Conservation (phyloP, 1,140 invertebrate species). For the Periplaneta americana region DNA sequence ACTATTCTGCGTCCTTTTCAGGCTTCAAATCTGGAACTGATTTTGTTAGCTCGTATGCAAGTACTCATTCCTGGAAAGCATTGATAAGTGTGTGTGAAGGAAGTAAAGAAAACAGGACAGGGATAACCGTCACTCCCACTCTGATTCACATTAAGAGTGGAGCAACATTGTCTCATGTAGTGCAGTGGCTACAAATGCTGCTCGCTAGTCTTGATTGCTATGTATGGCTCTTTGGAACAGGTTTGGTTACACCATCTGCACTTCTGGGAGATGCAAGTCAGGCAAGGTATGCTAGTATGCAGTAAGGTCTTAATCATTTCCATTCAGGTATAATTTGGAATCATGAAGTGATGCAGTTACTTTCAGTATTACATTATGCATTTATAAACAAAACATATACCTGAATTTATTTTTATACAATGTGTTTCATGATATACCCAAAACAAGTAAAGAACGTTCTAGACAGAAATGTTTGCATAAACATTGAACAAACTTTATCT, state of each 20-base stretch:
- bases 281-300: too few relatives aligned
- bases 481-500: too few relatives aligned
- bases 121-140: neutral
- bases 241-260: neutral
- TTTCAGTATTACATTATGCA: too few relatives aligned
- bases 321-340: too few relatives aligned
- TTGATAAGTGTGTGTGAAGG: neutral
- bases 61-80: neutral
- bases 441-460: too few relatives aligned
- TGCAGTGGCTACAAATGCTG: slow-evolving; percentile 28
- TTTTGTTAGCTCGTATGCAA: neutral
- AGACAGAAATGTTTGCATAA: too few relatives aligned
- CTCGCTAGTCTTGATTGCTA: slow-evolving; percentile 39
- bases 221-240: slow-evolving; percentile 35
- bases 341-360: too few relatives aligned
- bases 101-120: neutral
- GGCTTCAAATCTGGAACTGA: neutral
- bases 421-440: too few relatives aligned
- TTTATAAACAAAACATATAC: too few relatives aligned
- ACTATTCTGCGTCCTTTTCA: too few relatives aligned
- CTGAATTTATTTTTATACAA: too few relatives aligned
- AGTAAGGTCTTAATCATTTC: too few relatives aligned
- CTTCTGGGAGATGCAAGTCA: neutral
- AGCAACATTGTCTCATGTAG: neutral
- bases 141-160: neutral